Base-by-base conservation (phyloP, 2,113 vertebrate species). In the Apeltes quadracus region DNA sequence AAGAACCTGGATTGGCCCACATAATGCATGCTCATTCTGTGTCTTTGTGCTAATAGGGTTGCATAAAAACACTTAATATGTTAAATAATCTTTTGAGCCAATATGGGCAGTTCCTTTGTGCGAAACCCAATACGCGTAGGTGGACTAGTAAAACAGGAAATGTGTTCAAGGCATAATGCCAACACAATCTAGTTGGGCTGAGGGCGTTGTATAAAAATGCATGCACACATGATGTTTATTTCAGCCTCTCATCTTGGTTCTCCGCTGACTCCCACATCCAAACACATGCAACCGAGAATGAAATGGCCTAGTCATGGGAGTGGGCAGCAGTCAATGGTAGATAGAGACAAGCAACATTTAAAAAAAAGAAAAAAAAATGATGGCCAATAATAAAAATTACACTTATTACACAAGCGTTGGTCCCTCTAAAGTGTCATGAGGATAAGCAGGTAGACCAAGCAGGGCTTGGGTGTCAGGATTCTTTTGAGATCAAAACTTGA, bases 161-260 rank as follows among this genome's bases (percentile, higher is more conserved):
- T 70, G 71, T 64, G 7, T 55, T 70, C 53, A 84, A 86, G 82
- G 80, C 79, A 69, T 72, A 67, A 85, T 88, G 90, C 87, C 87
- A 88, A 67, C 4, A 68, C 50, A 72, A 78, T 78, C 72, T 71
- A 69, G 82, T 71, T 76, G 75, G 74, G 79, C 75, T 84, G 84
- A 84, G 76, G 89, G 83, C 61, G 57, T 87, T 83, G 81, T 75
- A 91, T 92, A 77, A 90, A 93, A 92, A 92, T 91, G 87, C 86
- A 91, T 86, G 79, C 84, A 89, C 87, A 90, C 91, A 90, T 90
- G 89, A 84, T 92, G 90, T 89, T 89, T 88, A 87, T 88, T 90
- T 48, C 83, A 83, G 71, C 80, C 75, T 89, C 89, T 88, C 86
- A 91, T 86, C 84, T 82, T 76, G 61, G 38, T 46, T 67, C 66